phyloP scores from a whole-genome alignment of 1,140 invertebrate genomes.

The Drosophila sp. region DNA sequence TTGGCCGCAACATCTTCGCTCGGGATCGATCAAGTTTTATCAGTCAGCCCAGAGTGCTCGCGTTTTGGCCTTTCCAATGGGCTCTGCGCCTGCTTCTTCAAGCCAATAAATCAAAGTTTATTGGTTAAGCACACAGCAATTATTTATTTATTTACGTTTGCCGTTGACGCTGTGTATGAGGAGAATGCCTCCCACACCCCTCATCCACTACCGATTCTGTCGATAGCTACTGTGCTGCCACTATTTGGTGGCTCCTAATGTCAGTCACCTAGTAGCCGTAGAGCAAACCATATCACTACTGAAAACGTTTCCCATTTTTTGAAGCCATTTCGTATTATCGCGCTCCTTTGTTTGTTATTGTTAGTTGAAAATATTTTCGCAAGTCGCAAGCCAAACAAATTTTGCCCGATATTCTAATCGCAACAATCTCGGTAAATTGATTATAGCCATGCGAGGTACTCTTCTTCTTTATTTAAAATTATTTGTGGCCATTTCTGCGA shows the following conservation, averaged over 20 bases:
- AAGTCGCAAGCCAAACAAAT: conserved; percentile 34
- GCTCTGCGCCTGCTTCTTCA: conserved; percentile 22
- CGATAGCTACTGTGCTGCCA: conserved; percentile 25
- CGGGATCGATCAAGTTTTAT: conserved; percentile 41
- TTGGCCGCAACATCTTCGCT: conserved; percentile 12
- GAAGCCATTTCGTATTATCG: conserved; percentile 40
- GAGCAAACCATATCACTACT: conserved; percentile 48
- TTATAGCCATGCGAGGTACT: conserved; percentile 61
- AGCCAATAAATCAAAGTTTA: conserved; percentile 71
- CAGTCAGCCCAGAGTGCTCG: conserved; percentile 31
- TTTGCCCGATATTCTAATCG: conserved; percentile 63
- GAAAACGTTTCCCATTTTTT: conserved; percentile 1
- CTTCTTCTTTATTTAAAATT: conserved; percentile 63
- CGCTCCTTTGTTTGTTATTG: conserved; percentile 55
- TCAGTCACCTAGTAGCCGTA: conserved; percentile 56
- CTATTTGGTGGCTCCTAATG: conserved; percentile 28
- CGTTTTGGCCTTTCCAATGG: conserved; percentile 29
- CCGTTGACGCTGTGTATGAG: conserved; percentile 19
- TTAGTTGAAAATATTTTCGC: conserved; percentile 32
- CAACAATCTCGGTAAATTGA: conserved; percentile 45
- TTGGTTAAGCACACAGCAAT: conserved; percentile 50
- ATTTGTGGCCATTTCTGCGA: conserved; percentile 47
- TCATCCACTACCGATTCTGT: conserved; percentile 23
- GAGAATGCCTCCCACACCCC: conserved; percentile 9
- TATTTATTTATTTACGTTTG: conserved; percentile 60